These are phyloP conservation scores for Neotoxoptera formosana DNA, from an alignment of 1,140 invertebrate species.

Conservation along the genomic window DNA sequence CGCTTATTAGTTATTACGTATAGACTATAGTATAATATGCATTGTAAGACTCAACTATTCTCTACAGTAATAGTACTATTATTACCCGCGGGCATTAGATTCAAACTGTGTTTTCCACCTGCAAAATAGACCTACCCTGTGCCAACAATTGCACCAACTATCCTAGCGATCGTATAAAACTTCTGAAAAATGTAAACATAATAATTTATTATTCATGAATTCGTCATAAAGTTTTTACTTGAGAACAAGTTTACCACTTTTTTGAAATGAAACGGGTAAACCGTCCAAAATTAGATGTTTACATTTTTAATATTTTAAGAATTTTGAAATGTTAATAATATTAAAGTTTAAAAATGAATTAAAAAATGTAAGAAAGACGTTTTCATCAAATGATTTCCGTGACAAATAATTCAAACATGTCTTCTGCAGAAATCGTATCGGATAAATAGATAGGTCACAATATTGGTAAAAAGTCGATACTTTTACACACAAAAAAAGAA, in stretches of 20 bases:
- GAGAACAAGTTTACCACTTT: too few relatives aligned
- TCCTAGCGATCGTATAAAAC: neutral
- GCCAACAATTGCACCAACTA: neutral
- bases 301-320: too few relatives aligned
- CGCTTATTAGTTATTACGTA: too few relatives aligned
- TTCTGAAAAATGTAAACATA: neutral
- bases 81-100: neutral
- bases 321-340: too few relatives aligned
- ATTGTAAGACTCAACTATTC: neutral
- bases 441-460: neutral
- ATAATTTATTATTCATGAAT: neutral
- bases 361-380: too few relatives aligned
- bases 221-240: neutral
- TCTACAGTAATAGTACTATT: too few relatives aligned
- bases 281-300: too few relatives aligned
- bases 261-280: too few relatives aligned
- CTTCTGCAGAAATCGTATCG: neutral
- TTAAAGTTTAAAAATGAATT: too few relatives aligned
- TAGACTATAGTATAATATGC: neutral
- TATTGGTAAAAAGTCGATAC: neutral
- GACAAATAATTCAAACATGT: neutral
- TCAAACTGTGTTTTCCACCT: neutral
- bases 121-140: neutral
- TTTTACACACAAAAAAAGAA: neutral
- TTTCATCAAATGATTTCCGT: neutral